Percentiles rank a stretch among this genome's conserved stretches.
These are phyloP conservation scores for Drosophila setosimentum DNA, from an alignment of 2,888 invertebrate species.

Conservation along the genomic window DNA sequence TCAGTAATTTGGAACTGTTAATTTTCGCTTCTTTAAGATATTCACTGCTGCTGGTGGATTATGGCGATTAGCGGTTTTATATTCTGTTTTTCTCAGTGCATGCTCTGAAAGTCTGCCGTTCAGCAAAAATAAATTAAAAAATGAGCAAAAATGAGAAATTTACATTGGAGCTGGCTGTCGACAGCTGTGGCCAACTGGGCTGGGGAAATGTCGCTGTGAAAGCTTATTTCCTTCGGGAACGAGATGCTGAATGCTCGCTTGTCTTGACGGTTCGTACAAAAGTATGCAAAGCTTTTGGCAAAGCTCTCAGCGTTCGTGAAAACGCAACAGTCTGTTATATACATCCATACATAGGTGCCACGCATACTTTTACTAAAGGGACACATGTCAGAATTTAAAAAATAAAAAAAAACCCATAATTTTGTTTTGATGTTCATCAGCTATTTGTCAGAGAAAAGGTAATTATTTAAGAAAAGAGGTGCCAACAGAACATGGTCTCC, in stretches of 20 bases:
- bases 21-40: not conserved
- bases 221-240: slow-evolving; percentile 24
- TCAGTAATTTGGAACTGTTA: too few species aligned
- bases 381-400: not conserved
- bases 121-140: not conserved
- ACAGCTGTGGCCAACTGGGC: slow-evolving; percentile 41
- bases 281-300: slow-evolving; percentile 52
- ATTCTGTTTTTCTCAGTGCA: not conserved
- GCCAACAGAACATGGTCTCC: not conserved
- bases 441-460: not conserved
- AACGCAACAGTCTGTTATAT: slow-evolving; percentile 58
- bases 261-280: slow-evolving; percentile 17
- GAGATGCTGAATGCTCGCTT: slow-evolving; percentile 28
- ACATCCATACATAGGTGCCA: not conserved
- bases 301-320: slow-evolving; percentile 46
- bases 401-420: slow-evolving; percentile 22
- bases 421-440: not conserved
- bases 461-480: not conserved
- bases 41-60: not conserved
- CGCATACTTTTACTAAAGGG: not conserved
- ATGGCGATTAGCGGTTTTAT: not conserved
- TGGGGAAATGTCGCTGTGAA: slow-evolving; percentile 40
- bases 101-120: too few species aligned
- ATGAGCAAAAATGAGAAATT: slow-evolving; percentile 7
- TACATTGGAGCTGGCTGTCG: slow-evolving; percentile 25